Percentiles rank a stretch among this genome's conserved stretches.
phyloP scores from a whole-genome alignment of 2,797 vertebrate species.

The Philypnodon macrostomus region DNA sequence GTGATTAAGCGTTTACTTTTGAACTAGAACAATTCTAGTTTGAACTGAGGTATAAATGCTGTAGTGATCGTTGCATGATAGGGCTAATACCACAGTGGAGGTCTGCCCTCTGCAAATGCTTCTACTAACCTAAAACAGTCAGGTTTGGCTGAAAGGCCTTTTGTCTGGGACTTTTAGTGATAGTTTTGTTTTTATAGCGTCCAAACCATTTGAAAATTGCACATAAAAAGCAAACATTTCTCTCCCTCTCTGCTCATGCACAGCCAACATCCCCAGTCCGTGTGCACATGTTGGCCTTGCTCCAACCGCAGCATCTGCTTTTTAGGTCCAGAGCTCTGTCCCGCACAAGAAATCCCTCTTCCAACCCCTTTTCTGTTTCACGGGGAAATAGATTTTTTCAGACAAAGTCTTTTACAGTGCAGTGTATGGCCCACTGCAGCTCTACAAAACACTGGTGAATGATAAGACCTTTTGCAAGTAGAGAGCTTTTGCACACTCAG shows the following conservation, averaged over 20 bases:
- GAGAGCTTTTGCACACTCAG: constrained; percentile 54
- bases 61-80: too few species aligned
- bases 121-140: constrained; percentile 3
- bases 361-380: constrained; percentile 56
- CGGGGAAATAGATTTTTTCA: constrained; percentile 46
- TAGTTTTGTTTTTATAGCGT: constrained; percentile 51
- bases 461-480: constrained; percentile 61
- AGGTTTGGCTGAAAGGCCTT: constrained; percentile 5
- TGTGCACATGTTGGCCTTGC: constrained; percentile 54
- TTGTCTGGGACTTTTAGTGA: background rate
- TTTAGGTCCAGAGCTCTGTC: constrained; percentile 55
- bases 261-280: constrained; percentile 52
- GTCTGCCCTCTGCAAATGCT: background rate
- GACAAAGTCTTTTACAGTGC: constrained; percentile 22
- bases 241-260: constrained; percentile 50
- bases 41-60: too few species aligned
- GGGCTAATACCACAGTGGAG: background rate
- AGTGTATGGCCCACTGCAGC: constrained; percentile 28
- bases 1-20: too few species aligned
- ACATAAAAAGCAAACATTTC: constrained; percentile 70
- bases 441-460: constrained; percentile 46
- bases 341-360: constrained; percentile 58
- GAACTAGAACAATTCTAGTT: too few species aligned
- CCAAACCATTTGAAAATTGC: constrained; percentile 61
- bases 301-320: constrained; percentile 72